A percentile compares a stretch with the other conserved stretches of the same genome.
Conservation (phyloP, 64 coral and sea anemone genomes). For the Pocillopora damicornis region DNA sequence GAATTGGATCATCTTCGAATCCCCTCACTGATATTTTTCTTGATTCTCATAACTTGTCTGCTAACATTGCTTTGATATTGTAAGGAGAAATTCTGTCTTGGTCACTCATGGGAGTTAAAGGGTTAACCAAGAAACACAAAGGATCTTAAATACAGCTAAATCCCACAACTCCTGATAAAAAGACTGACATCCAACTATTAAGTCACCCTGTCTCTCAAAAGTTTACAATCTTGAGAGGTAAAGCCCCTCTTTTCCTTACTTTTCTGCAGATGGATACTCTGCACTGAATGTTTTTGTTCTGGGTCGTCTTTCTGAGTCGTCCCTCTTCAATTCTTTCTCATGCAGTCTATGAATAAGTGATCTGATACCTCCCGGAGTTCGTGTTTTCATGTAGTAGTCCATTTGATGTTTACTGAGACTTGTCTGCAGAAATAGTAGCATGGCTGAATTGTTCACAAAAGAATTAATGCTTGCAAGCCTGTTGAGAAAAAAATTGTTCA, state of each 20-base stretch:
- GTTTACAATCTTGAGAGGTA: not conserved
- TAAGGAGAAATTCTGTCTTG: no score
- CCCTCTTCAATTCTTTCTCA: constrained; percentile 33
- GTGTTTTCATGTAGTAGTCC: constrained; percentile 66
- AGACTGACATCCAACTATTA: not conserved
- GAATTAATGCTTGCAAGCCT: constrained; percentile 57
- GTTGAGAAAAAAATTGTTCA: not conserved
- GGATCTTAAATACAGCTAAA: no score
- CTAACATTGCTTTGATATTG: no score
- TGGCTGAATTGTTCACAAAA: constrained; percentile 62
- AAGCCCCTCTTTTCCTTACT: constrained; percentile 6
- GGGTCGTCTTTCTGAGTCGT: constrained; percentile 5
- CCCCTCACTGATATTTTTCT: no score
- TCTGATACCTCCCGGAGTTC: constrained; percentile 65
- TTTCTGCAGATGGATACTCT: constrained; percentile 74
- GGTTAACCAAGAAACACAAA: no score
- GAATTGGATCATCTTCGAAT: no score
- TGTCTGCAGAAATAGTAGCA: constrained; percentile 78
- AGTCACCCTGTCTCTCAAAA: not conserved
- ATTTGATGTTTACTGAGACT: constrained; percentile 52
- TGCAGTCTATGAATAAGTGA: constrained; percentile 73
- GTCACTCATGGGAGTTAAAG: no score
- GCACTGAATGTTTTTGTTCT: constrained; percentile 53
- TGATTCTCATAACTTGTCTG: no score
- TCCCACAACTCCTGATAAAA: no score